Percentiles rank a stretch among this genome's conserved stretches.
Evolutionary conservation across 2,888 invertebrate genomes (phyloP).

Genomic region (Plutella xylostella): DNA sequence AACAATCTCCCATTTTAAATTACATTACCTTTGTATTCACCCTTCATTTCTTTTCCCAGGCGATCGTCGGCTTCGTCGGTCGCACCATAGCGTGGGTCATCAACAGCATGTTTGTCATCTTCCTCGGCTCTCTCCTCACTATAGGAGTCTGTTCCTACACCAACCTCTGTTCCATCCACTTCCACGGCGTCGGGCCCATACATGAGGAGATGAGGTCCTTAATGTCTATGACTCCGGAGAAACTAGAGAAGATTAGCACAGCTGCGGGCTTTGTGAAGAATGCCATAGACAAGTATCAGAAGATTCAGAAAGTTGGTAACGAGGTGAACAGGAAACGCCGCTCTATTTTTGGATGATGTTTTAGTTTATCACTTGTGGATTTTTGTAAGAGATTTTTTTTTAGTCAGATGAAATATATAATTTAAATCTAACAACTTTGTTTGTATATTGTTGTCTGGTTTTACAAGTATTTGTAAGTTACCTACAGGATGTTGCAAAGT

Average conservation of each 20-base stretch:
- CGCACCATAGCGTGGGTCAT: slow-evolving; percentile 46
- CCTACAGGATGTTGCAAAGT: no score
- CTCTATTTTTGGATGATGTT: not conserved
- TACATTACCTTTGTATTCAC: no score
- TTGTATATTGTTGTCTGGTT: no score
- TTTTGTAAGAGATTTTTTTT: not conserved
- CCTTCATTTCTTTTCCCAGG: slow-evolving; percentile 25
- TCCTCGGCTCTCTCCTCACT: slow-evolving; percentile 56
- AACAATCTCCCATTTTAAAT: no score
- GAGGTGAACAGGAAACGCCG: slow-evolving; percentile 24
- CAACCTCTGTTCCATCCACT: slow-evolving; percentile 70
- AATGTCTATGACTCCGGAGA: slow-evolving; percentile 71
- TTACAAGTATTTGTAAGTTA: no score
- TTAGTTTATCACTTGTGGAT: no score
- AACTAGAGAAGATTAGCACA: slow-evolving; percentile 68
- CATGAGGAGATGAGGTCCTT: slow-evolving; percentile 66
- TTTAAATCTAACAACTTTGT: no score
- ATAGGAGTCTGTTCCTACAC: slow-evolving; percentile 71
- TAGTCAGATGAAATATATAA: no score
- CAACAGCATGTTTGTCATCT: slow-evolving; percentile 54
- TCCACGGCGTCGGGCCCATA: slow-evolving; percentile 72
- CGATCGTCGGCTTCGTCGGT: slow-evolving; percentile 42
- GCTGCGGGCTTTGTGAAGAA: slow-evolving; percentile 71
- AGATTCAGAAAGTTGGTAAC: slow-evolving; percentile 43
- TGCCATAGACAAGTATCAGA: slow-evolving; percentile 72